These are phyloP conservation scores for Anarrhichthys ocellatus DNA, from an alignment of 2,113 vertebrate genomes.

Conservation along the genomic window DNA sequence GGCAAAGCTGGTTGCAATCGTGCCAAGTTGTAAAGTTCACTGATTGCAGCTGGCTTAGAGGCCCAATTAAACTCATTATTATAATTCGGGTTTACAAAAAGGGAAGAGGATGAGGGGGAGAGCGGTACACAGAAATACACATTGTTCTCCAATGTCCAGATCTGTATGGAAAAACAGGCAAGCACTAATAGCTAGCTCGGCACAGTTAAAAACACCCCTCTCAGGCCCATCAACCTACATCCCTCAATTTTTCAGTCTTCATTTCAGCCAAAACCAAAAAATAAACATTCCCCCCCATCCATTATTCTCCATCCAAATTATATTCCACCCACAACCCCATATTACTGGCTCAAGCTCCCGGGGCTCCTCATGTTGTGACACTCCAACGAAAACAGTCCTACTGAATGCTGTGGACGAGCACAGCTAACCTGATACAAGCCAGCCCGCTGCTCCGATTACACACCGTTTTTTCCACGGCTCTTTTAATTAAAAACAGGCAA, in stretches of 20 bases:
- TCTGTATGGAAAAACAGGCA: constrained; percentile 59
- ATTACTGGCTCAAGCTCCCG: constrained; percentile 60
- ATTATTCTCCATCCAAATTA: constrained; percentile 76
- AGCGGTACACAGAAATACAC: constrained; percentile 39
- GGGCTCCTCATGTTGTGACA: constrained; percentile 70
- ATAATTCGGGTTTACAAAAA: constrained; percentile 75
- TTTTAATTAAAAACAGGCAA: constrained; percentile 72
- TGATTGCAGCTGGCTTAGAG: constrained; percentile 76
- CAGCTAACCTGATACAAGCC: constrained; percentile 67
- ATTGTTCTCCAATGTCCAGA: constrained; percentile 51
- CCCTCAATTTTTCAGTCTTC: constrained; percentile 59
- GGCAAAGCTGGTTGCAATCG: constrained; percentile 79
- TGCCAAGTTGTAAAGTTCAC: constrained; percentile 75
- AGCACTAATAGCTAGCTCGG: constrained; percentile 63
- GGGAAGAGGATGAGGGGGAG: constrained; percentile 33
- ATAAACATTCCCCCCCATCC: constrained; percentile 67
- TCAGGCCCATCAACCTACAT: constrained; percentile 49
- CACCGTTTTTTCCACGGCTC: constrained; percentile 59
- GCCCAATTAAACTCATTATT: constrained; percentile 79
- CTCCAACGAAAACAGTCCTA: constrained; percentile 80
- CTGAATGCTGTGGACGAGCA: constrained; percentile 68
- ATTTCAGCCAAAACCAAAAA: constrained; percentile 72
- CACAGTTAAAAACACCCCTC: constrained; percentile 59
- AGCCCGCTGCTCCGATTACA: constrained; percentile 68
- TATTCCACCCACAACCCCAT: constrained; percentile 74